These are phyloP conservation scores for Tipula unca DNA, from an alignment of 2,888 invertebrate genomes.

Conservation along the genomic window DNA sequence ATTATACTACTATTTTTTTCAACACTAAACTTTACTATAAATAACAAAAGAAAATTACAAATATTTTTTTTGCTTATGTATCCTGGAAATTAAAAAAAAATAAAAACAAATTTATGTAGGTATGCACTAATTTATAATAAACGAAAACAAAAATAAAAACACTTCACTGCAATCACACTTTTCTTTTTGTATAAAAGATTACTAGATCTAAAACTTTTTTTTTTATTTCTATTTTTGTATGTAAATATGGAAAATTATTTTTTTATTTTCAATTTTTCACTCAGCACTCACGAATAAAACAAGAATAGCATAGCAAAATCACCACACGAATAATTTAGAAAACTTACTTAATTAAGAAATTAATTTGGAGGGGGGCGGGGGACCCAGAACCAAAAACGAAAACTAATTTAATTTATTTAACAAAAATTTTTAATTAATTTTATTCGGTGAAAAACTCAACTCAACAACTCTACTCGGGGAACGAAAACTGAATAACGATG, in stretches of 20 bases:
- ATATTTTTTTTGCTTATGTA: background rate
- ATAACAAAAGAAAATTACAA: background rate
- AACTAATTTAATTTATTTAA: background rate
- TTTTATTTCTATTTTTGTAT: background rate
- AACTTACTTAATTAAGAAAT: background rate
- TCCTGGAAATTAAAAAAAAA: background rate
- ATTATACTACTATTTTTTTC: background rate
- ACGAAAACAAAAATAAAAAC: background rate
- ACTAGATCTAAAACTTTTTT: background rate
- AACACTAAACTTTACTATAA: background rate
- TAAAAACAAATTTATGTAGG: background rate
- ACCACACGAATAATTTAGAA: background rate
- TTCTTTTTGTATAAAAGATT: too few relatives aligned
- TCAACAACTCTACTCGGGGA: background rate
- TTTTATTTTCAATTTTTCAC: background rate
- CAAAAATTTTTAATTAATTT: background rate
- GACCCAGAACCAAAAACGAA: background rate
- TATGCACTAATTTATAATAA: background rate
- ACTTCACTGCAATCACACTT: background rate
- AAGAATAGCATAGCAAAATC: background rate
- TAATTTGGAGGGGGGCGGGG: background rate
- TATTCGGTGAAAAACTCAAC: background rate
- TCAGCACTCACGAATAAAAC: background rate
- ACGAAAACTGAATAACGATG: background rate
- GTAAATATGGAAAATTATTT: background rate